Conservation (phyloP, 2,797 vertebrate species). For the Rousettus madagascariensis region DNA sequence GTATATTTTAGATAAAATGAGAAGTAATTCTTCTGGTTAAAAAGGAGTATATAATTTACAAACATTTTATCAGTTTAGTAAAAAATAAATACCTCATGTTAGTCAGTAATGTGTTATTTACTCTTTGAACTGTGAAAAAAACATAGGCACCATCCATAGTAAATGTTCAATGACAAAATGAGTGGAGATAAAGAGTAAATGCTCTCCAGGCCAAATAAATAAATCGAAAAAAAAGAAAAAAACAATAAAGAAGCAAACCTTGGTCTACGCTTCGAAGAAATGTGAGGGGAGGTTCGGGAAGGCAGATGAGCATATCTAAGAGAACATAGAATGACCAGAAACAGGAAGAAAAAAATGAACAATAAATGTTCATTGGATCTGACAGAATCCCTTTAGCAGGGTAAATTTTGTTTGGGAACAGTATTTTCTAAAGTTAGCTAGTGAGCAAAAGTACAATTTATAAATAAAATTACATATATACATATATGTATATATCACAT, state of each 20-base stretch:
- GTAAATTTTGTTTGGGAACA: background rate
- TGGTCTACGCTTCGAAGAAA: background rate
- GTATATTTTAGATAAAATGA: background rate
- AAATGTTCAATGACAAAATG: background rate
- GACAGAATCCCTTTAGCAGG: background rate
- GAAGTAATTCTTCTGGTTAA: background rate
- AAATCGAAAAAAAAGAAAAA: background rate
- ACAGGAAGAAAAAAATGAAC: background rate
- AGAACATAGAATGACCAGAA: background rate
- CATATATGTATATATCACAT: background rate
- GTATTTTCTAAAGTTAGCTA: slow-evolving; percentile 4
- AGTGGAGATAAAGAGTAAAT: background rate
- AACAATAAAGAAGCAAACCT: background rate
- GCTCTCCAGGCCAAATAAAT: background rate
- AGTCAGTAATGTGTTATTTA: background rate
- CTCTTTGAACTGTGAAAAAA: background rate
- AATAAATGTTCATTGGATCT: background rate
- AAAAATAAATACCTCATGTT: background rate
- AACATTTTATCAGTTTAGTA: background rate
- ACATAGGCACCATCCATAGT: background rate
- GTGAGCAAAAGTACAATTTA: background rate
- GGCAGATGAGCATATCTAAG: background rate
- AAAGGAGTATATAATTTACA: background rate
- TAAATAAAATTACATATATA: background rate
- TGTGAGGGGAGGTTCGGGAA: background rate